A percentile compares a stretch with the other conserved stretches of the same genome.
These are phyloP conservation scores for Lithodes maja DNA, from an alignment of 2,888 invertebrate genomes.

Conservation along the genomic window DNA sequence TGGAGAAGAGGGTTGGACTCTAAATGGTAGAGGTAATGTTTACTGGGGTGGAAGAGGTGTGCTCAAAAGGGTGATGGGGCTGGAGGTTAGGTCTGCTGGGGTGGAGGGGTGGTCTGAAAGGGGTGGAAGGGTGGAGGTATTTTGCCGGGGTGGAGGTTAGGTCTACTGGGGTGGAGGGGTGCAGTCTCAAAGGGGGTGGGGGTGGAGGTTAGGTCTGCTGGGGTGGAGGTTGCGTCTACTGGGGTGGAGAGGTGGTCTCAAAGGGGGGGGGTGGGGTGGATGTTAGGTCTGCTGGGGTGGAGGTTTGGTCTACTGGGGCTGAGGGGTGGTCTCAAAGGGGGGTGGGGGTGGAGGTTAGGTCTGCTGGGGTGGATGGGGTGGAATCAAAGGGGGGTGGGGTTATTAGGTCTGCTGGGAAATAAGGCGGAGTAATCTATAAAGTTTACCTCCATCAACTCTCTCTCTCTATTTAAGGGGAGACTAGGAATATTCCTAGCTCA, in stretches of 20 bases:
- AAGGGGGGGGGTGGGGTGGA: not conserved
- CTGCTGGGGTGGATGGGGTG: no score
- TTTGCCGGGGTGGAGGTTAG: not conserved
- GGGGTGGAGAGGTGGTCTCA: not conserved
- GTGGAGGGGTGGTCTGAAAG: not conserved
- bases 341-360: no score
- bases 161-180: no score
- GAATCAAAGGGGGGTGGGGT: not conserved
- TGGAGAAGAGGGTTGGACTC: no score
- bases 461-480: conserved; percentile 3
- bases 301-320: no score
- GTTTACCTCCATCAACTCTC: conserved; percentile 42
- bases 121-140: not conserved
- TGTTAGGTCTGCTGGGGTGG: not conserved
- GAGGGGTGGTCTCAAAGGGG: no score
- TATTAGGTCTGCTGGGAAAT: conserved; percentile 40
- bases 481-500: no score
- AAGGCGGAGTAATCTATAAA: conserved; percentile 53
- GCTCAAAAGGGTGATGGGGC: no score
- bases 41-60: no score
- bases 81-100: no score
- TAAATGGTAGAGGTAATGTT: no score
- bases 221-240: not conserved
- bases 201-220: not conserved
- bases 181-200: not conserved